A percentile compares a stretch with the other conserved stretches of the same genome.
Evolutionary conservation across 37 sponge, comb jelly and placozoan species (phyloP).

Genomic region (Crambe crambe): DNA sequence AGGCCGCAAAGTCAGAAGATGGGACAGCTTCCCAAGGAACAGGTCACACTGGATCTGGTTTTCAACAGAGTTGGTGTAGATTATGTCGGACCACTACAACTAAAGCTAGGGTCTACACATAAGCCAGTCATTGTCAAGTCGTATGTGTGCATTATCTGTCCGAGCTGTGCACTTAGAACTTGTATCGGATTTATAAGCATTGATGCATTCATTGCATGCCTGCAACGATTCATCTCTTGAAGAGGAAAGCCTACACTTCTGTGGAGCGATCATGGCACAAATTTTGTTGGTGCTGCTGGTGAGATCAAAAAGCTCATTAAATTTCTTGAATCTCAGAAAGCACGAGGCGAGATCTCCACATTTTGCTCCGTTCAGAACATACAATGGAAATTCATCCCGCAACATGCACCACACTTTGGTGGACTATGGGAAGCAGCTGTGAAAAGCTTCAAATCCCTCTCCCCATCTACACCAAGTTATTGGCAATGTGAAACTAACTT

Average conservation of each 20-base stretch:
- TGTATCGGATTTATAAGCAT: constrained; percentile 34
- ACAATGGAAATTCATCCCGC: no score
- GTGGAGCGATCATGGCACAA: no score
- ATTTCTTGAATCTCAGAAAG: no score
- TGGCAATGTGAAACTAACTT: not conserved
- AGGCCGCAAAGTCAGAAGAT: not conserved
- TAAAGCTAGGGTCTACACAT: constrained; percentile 20
- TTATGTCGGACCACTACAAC: constrained; percentile 6
- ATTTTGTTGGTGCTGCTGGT: constrained; percentile 40
- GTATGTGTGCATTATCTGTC: constrained; percentile 30
- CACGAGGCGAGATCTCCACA: not conserved
- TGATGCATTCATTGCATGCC: constrained; percentile 29
- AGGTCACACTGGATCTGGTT: not conserved
- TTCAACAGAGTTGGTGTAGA: no score
- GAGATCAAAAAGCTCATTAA: no score
- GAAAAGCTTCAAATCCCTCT: not conserved
- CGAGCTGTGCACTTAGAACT: constrained; percentile 33
- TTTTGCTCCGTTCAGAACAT: not conserved
- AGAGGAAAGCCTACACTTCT: constrained; percentile 2
- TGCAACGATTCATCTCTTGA: constrained; percentile 25
- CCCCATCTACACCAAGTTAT: not conserved
- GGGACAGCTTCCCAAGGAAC: not conserved
- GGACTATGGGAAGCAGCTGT: no score
- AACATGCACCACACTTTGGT: no score
- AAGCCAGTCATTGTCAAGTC: constrained; percentile 16